phyloP scores from a whole-genome alignment of 2,797 vertebrate species.

The Atherinosoma microstoma region DNA sequence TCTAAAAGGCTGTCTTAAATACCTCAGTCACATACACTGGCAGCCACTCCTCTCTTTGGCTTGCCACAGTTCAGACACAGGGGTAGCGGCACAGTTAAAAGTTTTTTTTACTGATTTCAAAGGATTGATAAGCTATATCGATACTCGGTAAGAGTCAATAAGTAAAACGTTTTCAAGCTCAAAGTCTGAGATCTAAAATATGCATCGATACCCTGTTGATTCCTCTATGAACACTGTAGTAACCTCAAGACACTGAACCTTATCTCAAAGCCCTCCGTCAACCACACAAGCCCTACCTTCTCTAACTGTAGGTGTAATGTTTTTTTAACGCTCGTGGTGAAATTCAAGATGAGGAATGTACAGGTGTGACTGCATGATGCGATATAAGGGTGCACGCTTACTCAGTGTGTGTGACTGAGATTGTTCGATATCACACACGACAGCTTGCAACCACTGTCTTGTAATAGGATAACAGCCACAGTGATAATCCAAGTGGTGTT shows the following conservation, averaged over 20 bases:
- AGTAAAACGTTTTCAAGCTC: neutral
- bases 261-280: constrained; percentile 1
- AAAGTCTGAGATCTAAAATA: constrained; percentile 24
- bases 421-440: constrained; percentile 59
- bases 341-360: constrained; percentile 59
- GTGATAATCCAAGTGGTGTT: constrained; percentile 64
- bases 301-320: constrained; percentile 37
- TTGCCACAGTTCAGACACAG: constrained; percentile 10
- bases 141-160: no score
- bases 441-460: constrained; percentile 57
- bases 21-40: constrained; percentile 21
- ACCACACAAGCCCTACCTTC: neutral
- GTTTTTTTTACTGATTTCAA: constrained; percentile 45
- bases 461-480: constrained; percentile 68
- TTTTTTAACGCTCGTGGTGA: constrained; percentile 63
- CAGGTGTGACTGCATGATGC: constrained; percentile 51
- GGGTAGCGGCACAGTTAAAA: constrained; percentile 46
- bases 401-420: constrained; percentile 19
- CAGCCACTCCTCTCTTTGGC: constrained; percentile 57
- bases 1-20: constrained; percentile 24
- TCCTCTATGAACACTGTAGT: neutral
- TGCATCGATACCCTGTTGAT: constrained; percentile 6
- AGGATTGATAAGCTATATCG: constrained; percentile 27
- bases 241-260: constrained; percentile 5
- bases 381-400: neutral